Base-by-base conservation (phyloP, 2,888 invertebrate genomes). In the Villa cingulata region DNA sequence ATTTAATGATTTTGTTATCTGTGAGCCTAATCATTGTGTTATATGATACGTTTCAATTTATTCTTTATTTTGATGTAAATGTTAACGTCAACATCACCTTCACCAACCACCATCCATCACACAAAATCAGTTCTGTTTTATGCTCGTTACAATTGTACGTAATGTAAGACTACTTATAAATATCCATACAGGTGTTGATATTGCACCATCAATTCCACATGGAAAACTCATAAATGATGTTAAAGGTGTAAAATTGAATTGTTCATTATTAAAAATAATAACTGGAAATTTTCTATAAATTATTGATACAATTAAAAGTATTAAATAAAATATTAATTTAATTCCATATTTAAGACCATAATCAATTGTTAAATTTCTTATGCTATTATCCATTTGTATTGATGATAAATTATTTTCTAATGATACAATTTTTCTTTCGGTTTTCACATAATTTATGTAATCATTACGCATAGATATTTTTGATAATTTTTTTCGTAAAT, bases 181-280 rank as follows among this genome's bases (percentile, higher is more conserved):
- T 1, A 72, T 64, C 74, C 74, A 75, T 50, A 71, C 67, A 45
- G 74, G 74, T 46, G 72, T 70, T 1, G 75, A 74, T 38, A 75
- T 65, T 3, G 67, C 66, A 57, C 73, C 73, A 2, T 58, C 55
- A n/a, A 66, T 55, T 10, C 67, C 68, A 44, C 72, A 71, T 14
- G 75, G 74, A 60, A 71, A 75, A 3, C 70, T 69, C 18, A 75
- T 65, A 6, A 75, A 49, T 5, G 62, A 63, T n/a, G 62, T 62
- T 49, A 75, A 67, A 4, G 75, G 75, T 39, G 58, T 61, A 48
- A 75, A 60, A 57, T 70, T 67, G 46, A 71, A 66, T 14, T 59
- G 59, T 15, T 68, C 59, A n/a, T 65, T n/a, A n/a, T n/a, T 64
- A 23, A 74, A 63, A 34, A 69, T 56, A 47, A 74, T 62, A 7